These are phyloP conservation scores for Brotula barbata DNA, from an alignment of 2,797 vertebrate genomes.

Conservation along the genomic window DNA sequence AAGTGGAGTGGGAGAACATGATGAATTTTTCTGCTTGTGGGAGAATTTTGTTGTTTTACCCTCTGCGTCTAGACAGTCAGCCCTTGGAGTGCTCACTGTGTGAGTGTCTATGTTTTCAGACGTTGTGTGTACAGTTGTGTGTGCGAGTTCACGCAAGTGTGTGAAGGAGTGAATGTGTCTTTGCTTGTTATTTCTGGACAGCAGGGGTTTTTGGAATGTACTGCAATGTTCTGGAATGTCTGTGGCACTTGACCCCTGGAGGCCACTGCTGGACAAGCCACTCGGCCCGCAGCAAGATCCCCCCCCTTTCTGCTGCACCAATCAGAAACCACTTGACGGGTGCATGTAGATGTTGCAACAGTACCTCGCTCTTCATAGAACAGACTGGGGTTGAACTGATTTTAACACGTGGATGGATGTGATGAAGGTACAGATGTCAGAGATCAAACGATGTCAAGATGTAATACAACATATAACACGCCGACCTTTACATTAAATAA, in stretches of 20 bases:
- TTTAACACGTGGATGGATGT: slow-evolving; percentile 5
- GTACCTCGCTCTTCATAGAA: background rate
- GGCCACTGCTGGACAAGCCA: slow-evolving; percentile 24
- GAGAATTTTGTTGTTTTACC: slow-evolving; percentile 41
- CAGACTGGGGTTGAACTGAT: slow-evolving; percentile 6
- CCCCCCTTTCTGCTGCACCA: slow-evolving; percentile 25
- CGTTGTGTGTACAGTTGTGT: slow-evolving; percentile 13
- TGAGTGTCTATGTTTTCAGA: slow-evolving; percentile 24
- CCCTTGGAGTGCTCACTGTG: slow-evolving; percentile 33
- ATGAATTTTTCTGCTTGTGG: slow-evolving; percentile 34
- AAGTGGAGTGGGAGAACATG: background rate
- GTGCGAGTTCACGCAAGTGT: slow-evolving; percentile 21
- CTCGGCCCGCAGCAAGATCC: slow-evolving; percentile 8
- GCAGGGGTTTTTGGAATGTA: slow-evolving; percentile 60
- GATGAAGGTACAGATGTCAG: background rate
- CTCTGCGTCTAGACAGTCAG: slow-evolving; percentile 68
- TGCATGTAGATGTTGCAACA: too few species aligned
- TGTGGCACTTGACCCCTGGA: slow-evolving; percentile 47
- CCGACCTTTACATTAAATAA: too few species aligned
- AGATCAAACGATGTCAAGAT: slow-evolving; percentile 20
- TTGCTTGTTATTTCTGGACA: slow-evolving; percentile 70
- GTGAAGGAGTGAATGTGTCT: slow-evolving; percentile 1
- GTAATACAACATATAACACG: too few species aligned
- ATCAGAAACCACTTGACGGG: slow-evolving; percentile 14
- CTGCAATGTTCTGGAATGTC: slow-evolving; percentile 63